Conservation (phyloP, 2,113 vertebrate genomes). For the Atractosteus spatula region DNA sequence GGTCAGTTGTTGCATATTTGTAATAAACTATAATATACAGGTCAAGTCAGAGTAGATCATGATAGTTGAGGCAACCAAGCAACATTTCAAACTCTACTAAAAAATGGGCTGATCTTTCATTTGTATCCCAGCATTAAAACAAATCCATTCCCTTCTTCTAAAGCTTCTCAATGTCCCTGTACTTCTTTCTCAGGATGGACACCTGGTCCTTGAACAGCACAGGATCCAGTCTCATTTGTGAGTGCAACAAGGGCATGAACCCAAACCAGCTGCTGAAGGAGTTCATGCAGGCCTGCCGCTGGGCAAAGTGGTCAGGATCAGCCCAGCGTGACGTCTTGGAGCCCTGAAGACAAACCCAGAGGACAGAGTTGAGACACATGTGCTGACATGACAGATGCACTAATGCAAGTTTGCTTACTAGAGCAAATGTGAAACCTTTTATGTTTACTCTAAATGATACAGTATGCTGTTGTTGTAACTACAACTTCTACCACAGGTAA, state of each 20-base stretch:
- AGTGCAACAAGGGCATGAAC: constrained; percentile 72
- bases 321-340: constrained; percentile 72
- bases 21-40: constrained; percentile 31
- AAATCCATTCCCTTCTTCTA: constrained; percentile 30
- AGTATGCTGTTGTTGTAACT: too few relatives aligned
- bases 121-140: not conserved
- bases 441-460: too few relatives aligned
- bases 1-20: constrained; percentile 46
- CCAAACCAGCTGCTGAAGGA: constrained; percentile 68
- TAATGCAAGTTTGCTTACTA: too few relatives aligned
- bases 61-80: constrained; percentile 1
- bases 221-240: constrained; percentile 73
- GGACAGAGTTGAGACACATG: not conserved
- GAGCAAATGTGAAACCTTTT: too few relatives aligned
- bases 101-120: not conserved
- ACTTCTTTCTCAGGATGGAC: constrained; percentile 75
- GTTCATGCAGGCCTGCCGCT: constrained; percentile 74
- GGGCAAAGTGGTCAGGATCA: constrained; percentile 74
- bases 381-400: not conserved
- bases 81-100: not conserved
- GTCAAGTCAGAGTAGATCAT: constrained; percentile 8
- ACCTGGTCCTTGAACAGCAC: constrained; percentile 75
- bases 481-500: too few relatives aligned
- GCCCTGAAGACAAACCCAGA: constrained; percentile 46
- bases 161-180: constrained; percentile 71